Percentiles rank a stretch among this genome's conserved stretches.
Evolutionary conservation across 1,140 invertebrate species (phyloP).

Genomic region (Epicauta chinensis): DNA sequence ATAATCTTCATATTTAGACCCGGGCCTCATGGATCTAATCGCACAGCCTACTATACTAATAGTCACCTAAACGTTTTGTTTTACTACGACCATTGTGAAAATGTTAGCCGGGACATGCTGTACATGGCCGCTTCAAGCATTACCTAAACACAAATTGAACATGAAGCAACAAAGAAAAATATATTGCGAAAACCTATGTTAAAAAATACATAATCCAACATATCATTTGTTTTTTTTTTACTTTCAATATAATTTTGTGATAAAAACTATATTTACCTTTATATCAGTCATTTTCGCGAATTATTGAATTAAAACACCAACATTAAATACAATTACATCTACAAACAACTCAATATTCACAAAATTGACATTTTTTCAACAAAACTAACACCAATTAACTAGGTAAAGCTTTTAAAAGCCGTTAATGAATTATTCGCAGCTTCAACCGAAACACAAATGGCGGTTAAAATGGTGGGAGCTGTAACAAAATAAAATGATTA

Average conservation of each 20-base stretch:
- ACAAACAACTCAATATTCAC: not conserved
- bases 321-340: not conserved
- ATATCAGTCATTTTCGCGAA: not conserved
- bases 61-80: no score
- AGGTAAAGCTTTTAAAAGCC: not conserved
- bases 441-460: not conserved
- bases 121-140: no score
- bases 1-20: no score
- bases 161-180: no score
- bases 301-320: no score
- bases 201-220: constrained; percentile 4
- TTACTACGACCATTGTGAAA: no score
- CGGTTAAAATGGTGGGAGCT: not conserved
- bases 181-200: no score
- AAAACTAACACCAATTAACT: not conserved
- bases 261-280: not conserved
- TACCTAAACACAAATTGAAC: no score
- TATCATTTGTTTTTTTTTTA: no score
- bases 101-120: no score
- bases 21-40: no score
- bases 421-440: not conserved
- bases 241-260: not conserved
- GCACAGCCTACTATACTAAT: no score
- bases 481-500: not conserved
- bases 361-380: not conserved